Evolutionary conservation across 2,888 invertebrate species (phyloP).

Genomic region (Mythimna impura): DNA sequence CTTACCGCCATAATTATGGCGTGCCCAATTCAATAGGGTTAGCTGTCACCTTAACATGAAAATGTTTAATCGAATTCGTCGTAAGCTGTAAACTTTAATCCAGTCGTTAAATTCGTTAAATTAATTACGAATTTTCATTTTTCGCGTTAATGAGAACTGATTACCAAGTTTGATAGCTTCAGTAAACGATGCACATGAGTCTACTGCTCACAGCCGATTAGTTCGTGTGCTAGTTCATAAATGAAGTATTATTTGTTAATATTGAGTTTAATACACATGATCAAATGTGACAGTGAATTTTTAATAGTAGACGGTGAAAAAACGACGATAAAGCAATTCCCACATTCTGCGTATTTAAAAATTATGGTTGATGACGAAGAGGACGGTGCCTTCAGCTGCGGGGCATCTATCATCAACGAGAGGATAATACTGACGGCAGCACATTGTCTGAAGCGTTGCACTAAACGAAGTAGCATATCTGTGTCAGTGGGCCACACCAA

Average conservation of each 20-base stretch:
- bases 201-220: not conserved
- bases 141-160: not conserved
- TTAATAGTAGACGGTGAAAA: not conserved
- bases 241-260: constrained; percentile 7
- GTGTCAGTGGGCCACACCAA: not conserved
- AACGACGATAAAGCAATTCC: not conserved
- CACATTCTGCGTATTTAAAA: not conserved
- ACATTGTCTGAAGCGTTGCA: not conserved
- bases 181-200: not conserved
- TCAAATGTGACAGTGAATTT: not conserved
- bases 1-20: too few relatives aligned
- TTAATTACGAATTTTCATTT: not conserved
- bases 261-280: not conserved
- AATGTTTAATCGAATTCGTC: not conserved
- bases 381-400: too few relatives aligned
- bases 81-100: not conserved
- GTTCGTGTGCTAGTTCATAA: not conserved
- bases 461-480: not conserved
- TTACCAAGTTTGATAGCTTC: not conserved
- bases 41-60: too few relatives aligned
- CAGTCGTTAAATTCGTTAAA: not conserved
- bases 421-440: constrained; percentile 9
- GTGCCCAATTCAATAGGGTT: too few relatives aligned
- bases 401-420: constrained; percentile 11
- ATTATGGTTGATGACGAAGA: too few relatives aligned